Evolutionary conservation across 1,140 invertebrate species (phyloP).

Genomic region (Yoshiicerus persimilis): DNA sequence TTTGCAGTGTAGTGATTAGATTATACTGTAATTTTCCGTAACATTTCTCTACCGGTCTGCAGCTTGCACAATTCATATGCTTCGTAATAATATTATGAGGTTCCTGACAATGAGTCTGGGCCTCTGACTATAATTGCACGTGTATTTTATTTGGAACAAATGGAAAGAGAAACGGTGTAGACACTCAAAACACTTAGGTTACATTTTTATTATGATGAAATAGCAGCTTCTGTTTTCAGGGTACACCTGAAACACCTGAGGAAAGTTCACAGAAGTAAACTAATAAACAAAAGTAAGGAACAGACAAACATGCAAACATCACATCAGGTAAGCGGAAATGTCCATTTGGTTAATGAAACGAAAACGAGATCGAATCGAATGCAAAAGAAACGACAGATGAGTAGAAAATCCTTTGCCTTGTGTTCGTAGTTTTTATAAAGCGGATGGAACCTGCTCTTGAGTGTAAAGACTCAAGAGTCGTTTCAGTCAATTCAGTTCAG

Average conservation of each 20-base stretch:
- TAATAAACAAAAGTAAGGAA: neutral
- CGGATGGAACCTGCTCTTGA: neutral
- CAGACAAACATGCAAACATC: neutral
- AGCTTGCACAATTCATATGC: neutral
- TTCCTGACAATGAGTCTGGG: too few species aligned
- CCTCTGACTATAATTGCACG: neutral
- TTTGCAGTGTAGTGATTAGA: neutral
- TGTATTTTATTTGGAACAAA: neutral
- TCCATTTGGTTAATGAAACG: constrained; percentile 19
- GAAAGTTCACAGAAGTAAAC: neutral
- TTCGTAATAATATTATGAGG: neutral
- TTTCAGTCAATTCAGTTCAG: neutral
- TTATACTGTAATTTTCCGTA: neutral
- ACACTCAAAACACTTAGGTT: neutral
- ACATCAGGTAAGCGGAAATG: constrained; percentile 19
- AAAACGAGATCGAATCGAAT: constrained; percentile 7
- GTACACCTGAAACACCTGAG: neutral
- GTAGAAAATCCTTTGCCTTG: neutral
- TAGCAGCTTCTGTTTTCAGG: neutral
- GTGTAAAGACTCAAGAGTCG: too few species aligned
- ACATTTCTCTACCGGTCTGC: neutral
- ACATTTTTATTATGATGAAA: neutral
- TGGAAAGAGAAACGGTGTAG: neutral
- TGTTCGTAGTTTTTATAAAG: neutral
- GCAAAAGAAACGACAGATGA: neutral